Evolutionary conservation across 2,888 invertebrate species (phyloP).

Genomic region (Drosophila emarginata): DNA sequence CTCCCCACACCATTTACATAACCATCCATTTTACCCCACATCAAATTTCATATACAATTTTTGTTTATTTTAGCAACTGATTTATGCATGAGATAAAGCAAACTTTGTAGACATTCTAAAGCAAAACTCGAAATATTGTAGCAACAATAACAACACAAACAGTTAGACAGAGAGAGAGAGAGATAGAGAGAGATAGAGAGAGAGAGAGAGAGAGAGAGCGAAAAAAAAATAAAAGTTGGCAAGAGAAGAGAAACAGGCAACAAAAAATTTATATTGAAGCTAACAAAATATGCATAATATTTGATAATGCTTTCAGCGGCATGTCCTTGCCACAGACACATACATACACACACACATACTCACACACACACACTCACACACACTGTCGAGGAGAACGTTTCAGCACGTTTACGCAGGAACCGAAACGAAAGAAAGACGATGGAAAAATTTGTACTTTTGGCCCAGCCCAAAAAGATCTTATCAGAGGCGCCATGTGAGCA

Average conservation of each 20-base stretch:
- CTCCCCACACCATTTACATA: background rate
- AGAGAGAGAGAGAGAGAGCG: background rate
- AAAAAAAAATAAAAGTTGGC: background rate
- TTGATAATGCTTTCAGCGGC: constrained; percentile 77
- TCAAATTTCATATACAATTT: constrained; percentile 49
- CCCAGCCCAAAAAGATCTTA: constrained; percentile 65
- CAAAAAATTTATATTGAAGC: constrained; percentile 63
- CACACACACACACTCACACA: background rate
- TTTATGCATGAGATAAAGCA: constrained; percentile 74
- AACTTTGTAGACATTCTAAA: constrained; percentile 73
- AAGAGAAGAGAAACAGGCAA: background rate
- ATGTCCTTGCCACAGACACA: constrained; percentile 46
- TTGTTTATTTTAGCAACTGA: constrained; percentile 69
- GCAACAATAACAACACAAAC: constrained; percentile 49
- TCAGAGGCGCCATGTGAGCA: constrained; percentile 72
- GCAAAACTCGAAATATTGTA: constrained; percentile 39
- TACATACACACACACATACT: background rate
- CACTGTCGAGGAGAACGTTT: constrained; percentile 32
- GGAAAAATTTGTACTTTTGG: constrained; percentile 52
- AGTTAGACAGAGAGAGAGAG: no score
- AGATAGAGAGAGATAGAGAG: no score
- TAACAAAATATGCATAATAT: constrained; percentile 75
- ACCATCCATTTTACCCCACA: constrained; percentile 10
- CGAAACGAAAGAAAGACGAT: background rate
- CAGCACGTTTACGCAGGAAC: constrained; percentile 60